Evolutionary conservation across 2,888 invertebrate genomes (phyloP), one percentile per base, ranked within the genome.

Genomic region (Blastobasis lacticolella): DNA sequence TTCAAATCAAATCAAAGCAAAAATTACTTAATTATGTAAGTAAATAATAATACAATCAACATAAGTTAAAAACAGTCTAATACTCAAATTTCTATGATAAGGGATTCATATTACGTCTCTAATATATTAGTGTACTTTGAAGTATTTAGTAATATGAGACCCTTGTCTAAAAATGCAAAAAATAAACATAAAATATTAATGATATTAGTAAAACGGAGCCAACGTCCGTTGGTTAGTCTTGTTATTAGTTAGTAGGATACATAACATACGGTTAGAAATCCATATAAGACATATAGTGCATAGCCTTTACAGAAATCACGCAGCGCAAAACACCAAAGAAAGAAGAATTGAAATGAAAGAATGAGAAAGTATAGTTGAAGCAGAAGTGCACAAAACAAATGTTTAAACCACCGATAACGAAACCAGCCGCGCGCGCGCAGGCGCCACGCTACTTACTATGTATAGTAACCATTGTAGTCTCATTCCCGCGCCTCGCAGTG

Each of bases 321-420:
- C 79, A 83, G 80, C 84, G 76, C 81, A 81, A 84, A 76, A 83
- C 75, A 84, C 77, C 79, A 69, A 49, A 45, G 10, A 44, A 71
- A 73, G 69, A 71, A 70, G 60, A 67, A 71, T 36, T 37, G 10
- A 49, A 66, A 62, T 23, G 68, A 49, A 40, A 36, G 58, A 70
- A 66, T 66, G 51, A 43, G 52, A 69, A 64, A 60, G 60, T 63
- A 60, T 61, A 70, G 66, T 67, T 57, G 65, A 57, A 81, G 48
- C 40, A 82, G 80, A 77, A 54, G 61, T 61, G 70, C 62, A 71
- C 60, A 64, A 64, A 73, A 73, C 65, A 68, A 58, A 58, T 53
- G 67, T 57, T 59, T 59, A 66, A 42, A 23, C 23, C 23, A 23
- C 23, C 23, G 23, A 23, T 23, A 23, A 23, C 23, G 23, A 23